Percentiles rank a stretch among this genome's conserved stretches.
These are phyloP conservation scores for Crocallis elinguaria DNA, from an alignment of 2,888 invertebrate species.

Conservation along the genomic window DNA sequence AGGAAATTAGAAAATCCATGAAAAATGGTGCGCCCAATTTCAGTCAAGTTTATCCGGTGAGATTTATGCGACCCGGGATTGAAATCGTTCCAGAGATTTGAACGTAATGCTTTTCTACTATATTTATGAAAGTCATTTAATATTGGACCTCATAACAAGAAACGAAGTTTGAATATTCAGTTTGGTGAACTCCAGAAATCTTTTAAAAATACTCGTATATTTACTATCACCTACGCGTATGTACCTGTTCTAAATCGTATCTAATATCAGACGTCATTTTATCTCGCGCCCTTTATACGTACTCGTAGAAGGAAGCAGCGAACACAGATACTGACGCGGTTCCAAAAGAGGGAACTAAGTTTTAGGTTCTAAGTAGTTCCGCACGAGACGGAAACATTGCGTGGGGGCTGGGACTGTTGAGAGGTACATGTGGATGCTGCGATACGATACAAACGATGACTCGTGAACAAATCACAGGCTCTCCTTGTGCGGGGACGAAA, in stretches of 20 bases:
- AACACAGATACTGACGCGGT: no score
- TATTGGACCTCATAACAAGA: background rate
- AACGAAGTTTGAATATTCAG: background rate
- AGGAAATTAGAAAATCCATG: constrained; percentile 34
- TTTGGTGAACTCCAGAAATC: background rate
- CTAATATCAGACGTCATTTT: no score
- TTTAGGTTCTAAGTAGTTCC: no score
- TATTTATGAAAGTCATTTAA: constrained; percentile 19
- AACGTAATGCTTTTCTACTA: constrained; percentile 9
- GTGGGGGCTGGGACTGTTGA: background rate
- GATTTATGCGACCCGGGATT: constrained; percentile 27
- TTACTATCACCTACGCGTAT: no score
- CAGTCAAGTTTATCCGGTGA: constrained; percentile 25
- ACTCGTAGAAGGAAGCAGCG: no score
- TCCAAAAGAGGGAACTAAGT: no score
- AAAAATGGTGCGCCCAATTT: constrained; percentile 28
- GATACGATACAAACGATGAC: background rate
- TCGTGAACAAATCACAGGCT: background rate
- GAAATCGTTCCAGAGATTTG: constrained; percentile 15
- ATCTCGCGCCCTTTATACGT: no score
- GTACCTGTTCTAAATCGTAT: no score
- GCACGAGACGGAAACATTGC: background rate
- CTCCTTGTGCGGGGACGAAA: background rate
- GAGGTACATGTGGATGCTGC: background rate
- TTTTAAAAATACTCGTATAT: no score